Evolutionary conservation across 1,140 invertebrate genomes (phyloP).

Genomic region (Sesamia nonagrioides): DNA sequence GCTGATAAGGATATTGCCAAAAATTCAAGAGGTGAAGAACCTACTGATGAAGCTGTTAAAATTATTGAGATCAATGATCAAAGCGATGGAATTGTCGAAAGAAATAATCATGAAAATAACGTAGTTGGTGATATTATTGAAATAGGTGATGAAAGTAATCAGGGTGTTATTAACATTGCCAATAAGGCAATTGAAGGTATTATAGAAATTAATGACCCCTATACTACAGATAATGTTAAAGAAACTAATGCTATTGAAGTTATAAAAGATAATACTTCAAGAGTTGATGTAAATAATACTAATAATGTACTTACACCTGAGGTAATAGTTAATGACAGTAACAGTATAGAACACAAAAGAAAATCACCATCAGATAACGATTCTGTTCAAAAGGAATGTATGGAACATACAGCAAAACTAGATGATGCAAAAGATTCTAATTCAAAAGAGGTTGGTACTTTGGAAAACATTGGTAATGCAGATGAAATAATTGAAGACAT

Average conservation of each 20-base stretch:
- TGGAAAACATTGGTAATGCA: neutral
- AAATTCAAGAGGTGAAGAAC: conserved; percentile 2
- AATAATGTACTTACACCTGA: neutral
- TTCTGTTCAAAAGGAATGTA: neutral
- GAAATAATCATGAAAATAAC: neutral
- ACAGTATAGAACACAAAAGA: neutral
- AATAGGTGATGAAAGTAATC: conserved; percentile 2
- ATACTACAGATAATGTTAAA: neutral
- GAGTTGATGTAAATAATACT: conserved; percentile 20
- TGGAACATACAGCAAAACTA: too few species aligned
- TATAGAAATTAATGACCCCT: neutral
- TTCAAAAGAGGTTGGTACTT: neutral
- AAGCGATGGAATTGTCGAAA: neutral
- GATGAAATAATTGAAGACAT: conserved; percentile 60
- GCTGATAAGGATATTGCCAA: neutral
- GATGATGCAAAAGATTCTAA: neutral
- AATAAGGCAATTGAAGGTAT: conserved; percentile 28
- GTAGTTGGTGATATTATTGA: neutral
- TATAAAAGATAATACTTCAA: conserved; percentile 17
- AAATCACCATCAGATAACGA: neutral
- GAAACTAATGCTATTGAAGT: conserved; percentile 20
- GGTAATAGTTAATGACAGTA: neutral
- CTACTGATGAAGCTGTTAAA: conserved; percentile 12
- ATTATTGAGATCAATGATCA: conserved; percentile 10
- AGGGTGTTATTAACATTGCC: neutral